These are phyloP conservation scores for Coremacera marginata DNA, from an alignment of 2,888 invertebrate species.

Conservation along the genomic window DNA sequence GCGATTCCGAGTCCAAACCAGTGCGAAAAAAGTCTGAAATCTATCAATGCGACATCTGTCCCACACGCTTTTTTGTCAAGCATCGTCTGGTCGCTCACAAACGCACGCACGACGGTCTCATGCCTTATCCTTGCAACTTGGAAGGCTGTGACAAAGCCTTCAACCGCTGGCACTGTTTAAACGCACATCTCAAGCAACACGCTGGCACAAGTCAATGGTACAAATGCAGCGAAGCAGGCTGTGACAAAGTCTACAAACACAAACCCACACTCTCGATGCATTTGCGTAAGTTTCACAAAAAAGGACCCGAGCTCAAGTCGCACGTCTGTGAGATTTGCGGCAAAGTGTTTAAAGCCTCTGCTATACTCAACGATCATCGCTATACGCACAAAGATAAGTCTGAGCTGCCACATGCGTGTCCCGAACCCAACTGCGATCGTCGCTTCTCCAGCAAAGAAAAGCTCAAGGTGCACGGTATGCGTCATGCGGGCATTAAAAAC, in stretches of 20 bases:
- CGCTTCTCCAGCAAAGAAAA: slow-evolving; percentile 60
- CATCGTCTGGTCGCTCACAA: slow-evolving; percentile 55
- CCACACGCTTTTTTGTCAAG: slow-evolving; percentile 49
- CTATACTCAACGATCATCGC: slow-evolving; percentile 59
- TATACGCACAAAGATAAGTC: slow-evolving; percentile 58
- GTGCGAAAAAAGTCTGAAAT: slow-evolving; percentile 11
- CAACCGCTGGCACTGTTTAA: slow-evolving; percentile 51
- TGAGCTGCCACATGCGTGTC: slow-evolving; percentile 57
- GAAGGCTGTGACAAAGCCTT: slow-evolving; percentile 55
- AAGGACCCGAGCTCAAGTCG: slow-evolving; percentile 55
- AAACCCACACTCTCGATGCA: slow-evolving; percentile 59
- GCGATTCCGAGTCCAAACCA: neutral
- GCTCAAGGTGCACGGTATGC: slow-evolving; percentile 62
- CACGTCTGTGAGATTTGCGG: slow-evolving; percentile 64
- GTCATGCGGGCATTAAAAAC: slow-evolving; percentile 65
- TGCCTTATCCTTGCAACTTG: slow-evolving; percentile 56
- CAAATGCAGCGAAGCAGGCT: slow-evolving; percentile 53
- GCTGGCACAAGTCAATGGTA: slow-evolving; percentile 47
- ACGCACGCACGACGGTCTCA: slow-evolving; percentile 56
- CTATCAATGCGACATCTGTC: slow-evolving; percentile 54
- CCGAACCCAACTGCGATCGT: slow-evolving; percentile 51
- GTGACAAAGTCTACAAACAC: slow-evolving; percentile 57
- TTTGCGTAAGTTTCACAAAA: slow-evolving; percentile 54
- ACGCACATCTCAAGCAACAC: slow-evolving; percentile 56
- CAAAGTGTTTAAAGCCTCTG: slow-evolving; percentile 56